Evolutionary conservation across 2,797 vertebrate genomes (phyloP).

Genomic region (Onychomys torridus): DNA sequence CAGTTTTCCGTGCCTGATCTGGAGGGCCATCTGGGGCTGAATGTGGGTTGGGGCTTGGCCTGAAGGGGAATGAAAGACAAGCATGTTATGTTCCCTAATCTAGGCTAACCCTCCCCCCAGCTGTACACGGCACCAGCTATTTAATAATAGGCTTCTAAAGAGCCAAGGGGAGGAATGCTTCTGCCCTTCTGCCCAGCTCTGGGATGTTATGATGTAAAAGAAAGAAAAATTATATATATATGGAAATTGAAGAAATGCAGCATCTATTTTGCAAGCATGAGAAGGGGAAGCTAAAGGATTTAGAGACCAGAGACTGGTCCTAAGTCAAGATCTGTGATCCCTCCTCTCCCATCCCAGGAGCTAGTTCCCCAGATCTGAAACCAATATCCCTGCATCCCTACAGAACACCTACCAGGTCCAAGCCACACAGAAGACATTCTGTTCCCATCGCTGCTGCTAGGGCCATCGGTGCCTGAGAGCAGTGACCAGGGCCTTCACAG

Average conservation of each 20-base stretch:
- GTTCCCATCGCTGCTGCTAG: neutral
- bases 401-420: neutral
- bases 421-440: neutral
- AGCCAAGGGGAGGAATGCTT: neutral
- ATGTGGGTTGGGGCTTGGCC: neutral
- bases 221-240: neutral
- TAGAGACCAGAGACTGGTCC: neutral
- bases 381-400: neutral
- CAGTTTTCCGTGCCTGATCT: neutral
- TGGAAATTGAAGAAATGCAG: neutral
- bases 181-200: neutral
- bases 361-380: neutral
- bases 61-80: neutral
- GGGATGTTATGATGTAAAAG: neutral
- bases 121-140: fast-evolving
- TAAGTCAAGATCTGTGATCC: neutral
- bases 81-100: neutral
- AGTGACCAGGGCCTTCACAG: neutral
- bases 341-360: neutral
- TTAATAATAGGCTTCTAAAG: neutral
- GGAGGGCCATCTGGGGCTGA: neutral
- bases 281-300: neutral
- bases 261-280: neutral
- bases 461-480: neutral
- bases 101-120: neutral